These are phyloP conservation scores for Amblyornis subalaris DNA, from an alignment of 2,113 vertebrate genomes.

Conservation along the genomic window DNA sequence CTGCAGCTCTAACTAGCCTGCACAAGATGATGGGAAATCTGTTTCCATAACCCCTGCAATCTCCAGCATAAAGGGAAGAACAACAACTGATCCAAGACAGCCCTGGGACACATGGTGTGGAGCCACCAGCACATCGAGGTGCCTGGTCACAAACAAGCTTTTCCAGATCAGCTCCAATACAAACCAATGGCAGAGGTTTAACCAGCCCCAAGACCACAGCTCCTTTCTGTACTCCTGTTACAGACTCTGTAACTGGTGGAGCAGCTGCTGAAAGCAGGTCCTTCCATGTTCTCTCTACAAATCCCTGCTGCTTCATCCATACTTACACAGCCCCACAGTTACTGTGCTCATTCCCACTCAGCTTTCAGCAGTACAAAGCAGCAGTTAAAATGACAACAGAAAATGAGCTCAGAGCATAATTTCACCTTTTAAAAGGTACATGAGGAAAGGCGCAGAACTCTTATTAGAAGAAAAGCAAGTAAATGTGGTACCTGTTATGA, in stretches of 20 bases:
- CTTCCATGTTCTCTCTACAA: background rate
- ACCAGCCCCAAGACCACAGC: accelerated
- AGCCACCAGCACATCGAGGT: background rate
- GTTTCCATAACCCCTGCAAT: background rate
- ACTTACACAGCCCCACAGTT: no score
- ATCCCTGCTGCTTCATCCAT: background rate
- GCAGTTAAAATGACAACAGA: background rate
- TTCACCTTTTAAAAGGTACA: background rate
- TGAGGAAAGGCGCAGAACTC: accelerated
- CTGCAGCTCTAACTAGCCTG: background rate
- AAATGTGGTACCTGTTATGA: slow-evolving; percentile 91
- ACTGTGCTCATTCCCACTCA: background rate
- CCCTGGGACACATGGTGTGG: accelerated
- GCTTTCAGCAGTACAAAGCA: background rate
- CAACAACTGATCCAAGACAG: accelerated
- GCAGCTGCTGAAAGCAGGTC: background rate
- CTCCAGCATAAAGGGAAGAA: background rate
- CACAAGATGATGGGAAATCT: background rate
- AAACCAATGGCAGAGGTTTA: background rate
- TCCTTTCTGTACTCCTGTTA: background rate
- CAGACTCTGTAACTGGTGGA: background rate
- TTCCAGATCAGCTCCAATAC: background rate
- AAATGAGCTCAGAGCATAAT: background rate
- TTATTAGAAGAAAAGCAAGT: background rate
- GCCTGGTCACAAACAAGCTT: background rate